Base-by-base conservation (phyloP, 1,140 invertebrate species). In the Cydia fagiglandana region DNA sequence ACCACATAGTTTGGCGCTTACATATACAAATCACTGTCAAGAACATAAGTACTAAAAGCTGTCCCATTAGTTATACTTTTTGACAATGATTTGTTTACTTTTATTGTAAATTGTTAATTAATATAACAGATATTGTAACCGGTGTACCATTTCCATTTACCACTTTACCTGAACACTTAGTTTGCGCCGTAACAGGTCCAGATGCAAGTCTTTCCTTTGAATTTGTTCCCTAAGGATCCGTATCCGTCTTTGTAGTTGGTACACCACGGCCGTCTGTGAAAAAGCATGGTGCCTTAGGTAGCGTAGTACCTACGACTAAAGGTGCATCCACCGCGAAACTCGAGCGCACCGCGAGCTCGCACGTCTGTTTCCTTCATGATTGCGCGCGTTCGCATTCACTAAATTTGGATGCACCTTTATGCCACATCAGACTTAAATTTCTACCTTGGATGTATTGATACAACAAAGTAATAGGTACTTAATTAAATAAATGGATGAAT, bases 131-230 rank as follows among this genome's bases (percentile, higher is more conserved):
- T 17, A 53, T 53, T 53, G n/a, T 53, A 53, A 53, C 38, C 10
- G 7, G 38, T 41, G 68, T 70, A 38, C 24, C 24, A 10, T 20
- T 34, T 20, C 6, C 17, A 17, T 61, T n/a, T 68, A 68, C n/a
- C 30, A 17, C 17, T 61, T 20, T 61, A 61, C 56, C 84, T 93
- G 96, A 1, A 98, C 94, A 75, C 96, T 95, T 41, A 98, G 86
- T 91, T 99, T 99, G 80, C 97, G 95, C 28, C 97, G 94, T 20
- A 99, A 91, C 64, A 99, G 94, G 93, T 98, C 98, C 83, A 98
- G 91, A 88, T 99, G 98, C 4, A 99, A 94, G 89, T 99, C 98
- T 83, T 98, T 96, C 78, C 97, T 95, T 87, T 98, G 97, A 15
- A 98, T 91, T 88, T 98, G 97, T 86, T 99, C 98, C 17, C 97